These are phyloP conservation scores for Thymelicus acteon DNA, from an alignment of 2,888 invertebrate species.

Conservation along the genomic window DNA sequence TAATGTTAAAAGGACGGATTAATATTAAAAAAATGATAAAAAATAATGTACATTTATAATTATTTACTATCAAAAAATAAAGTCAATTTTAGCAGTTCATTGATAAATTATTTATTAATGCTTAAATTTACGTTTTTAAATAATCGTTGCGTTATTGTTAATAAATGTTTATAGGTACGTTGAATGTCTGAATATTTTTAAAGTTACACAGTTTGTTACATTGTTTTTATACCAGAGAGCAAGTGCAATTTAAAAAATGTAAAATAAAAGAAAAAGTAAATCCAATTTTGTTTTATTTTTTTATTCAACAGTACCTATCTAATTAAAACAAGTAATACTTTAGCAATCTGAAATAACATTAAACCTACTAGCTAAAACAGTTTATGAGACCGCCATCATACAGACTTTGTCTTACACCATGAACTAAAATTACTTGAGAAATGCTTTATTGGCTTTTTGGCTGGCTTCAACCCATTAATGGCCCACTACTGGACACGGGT, in stretches of 20 bases:
- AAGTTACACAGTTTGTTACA: conserved; percentile 57
- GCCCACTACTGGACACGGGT: too few relatives aligned
- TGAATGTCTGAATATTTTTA: conserved; percentile 59
- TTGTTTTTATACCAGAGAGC: conserved; percentile 71
- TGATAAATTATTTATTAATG: conserved; percentile 39
- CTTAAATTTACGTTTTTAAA: conserved; percentile 48
- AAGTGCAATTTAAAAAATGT: conserved; percentile 61
- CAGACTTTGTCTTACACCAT: too few relatives aligned
- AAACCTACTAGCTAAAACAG: too few relatives aligned
- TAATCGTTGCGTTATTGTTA: conserved; percentile 57
- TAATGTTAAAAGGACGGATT: conserved; percentile 31
- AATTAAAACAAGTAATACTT: too few relatives aligned
- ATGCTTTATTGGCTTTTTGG: too few relatives aligned
- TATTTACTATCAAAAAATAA: conserved; percentile 31
- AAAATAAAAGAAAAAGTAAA: conserved; percentile 52
- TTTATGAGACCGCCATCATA: too few relatives aligned
- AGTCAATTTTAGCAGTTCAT: conserved; percentile 69
- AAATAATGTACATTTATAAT: conserved; percentile 32
- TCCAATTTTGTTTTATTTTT: conserved; percentile 16
- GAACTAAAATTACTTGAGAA: too few relatives aligned
- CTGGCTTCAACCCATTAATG: too few relatives aligned
- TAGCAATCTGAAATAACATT: too few relatives aligned
- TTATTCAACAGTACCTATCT: too few relatives aligned
- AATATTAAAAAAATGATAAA: conserved; percentile 22
- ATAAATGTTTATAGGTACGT: conserved; percentile 57